Base-by-base conservation (phyloP, 2,113 vertebrate genomes). In the Pluvialis apricaria region DNA sequence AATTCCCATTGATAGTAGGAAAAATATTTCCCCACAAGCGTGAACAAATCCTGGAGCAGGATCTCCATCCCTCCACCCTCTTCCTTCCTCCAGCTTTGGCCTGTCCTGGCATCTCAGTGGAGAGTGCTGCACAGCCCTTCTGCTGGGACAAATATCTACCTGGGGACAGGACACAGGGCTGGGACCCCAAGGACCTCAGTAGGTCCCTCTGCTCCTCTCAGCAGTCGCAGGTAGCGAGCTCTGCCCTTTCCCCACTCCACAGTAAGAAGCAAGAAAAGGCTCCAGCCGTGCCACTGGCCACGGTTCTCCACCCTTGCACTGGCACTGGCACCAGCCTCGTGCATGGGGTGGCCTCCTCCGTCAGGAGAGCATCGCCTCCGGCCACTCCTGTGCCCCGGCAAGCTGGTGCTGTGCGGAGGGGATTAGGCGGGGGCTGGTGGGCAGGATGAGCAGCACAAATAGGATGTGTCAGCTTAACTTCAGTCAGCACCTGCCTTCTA, bases 391-490 rank as follows among this genome's bases (percentile, higher is more conserved):
- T 49, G 51, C 9, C 34, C 10, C 0, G 0, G 36, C 29, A 79
- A 66, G 69, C 36, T 1, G 0, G 24, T 0, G 0, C 55, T 54
- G 10, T 64, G 62, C 44, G 2, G 1, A n/a, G 77, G 11, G 31
- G 26, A 24, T 45, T 31, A 42, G n/a, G 58, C 1, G 2, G 36
- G 34, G 7, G 34, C 5, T 13, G 10, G 40, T 19, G 25, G 24
- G 55, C n/a, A 84, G 80, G 29, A 68, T 51, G 15, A 64, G 29
- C 1, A 14, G 12, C 60, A 73, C 49, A 87, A 93, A 87, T 81
- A 93, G 95, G 92, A 96, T 86, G 40, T 76, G 32, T 32, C 73
- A 44, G 92, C 86, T 94, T 95, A 94, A 68, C 64, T 75, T 77
- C 57, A 77, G 28, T 69, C 77, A 92, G 42, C 73, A 88, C 69